Base-by-base conservation (phyloP, 1,140 invertebrate species). In the Tribolium castaneum region DNA sequence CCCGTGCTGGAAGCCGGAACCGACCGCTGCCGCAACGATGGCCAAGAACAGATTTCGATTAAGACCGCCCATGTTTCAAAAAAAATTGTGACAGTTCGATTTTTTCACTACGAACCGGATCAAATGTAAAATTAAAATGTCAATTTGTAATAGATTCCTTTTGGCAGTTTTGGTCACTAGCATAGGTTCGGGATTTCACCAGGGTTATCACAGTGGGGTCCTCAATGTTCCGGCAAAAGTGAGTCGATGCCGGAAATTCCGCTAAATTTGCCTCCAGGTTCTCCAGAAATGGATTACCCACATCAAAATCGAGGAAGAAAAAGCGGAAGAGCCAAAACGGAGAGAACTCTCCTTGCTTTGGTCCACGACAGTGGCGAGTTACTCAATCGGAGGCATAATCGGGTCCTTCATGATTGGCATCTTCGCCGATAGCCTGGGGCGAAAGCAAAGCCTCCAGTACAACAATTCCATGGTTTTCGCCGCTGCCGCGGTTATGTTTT, bases 161-260 rank as follows among this genome's bases (percentile, higher is more conserved):
- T 93, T 95, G 83, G 93, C 94, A 6, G 93, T 96, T 50, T 86
- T 90, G 1, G 92, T 94, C 0, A 93, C 94, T 6, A 94, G 93
- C 3, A 90, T 95, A 50, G 91, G 96, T 59, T 96, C 95, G 0
- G 91, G 93, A 2, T 97, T 97, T 85, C 95, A 97, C 84, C 95
- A 97, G 89, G 96, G 96, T 7, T 97, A 96, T 88, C 96, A 97
- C 84, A 96, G 93, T 2, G 96, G 95, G 2, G 95, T 96, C 9
- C 89, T 97, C 30, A 96, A 97, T 84, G 90, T 94, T 14, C 94
- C 95, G n/a, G 90, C 93, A 87, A 84, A 86, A 82, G 94, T 96
- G 88, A 89, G 87, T 9, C n/a, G 5, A 3, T 45, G 39, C 5
- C 39, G 0, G 6, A 5, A 6, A n/a, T 45, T 0, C 9, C 4